Evolutionary conservation across 92 coral and sea anemone genomes (phyloP), one percentile per base, ranked within the genome.

Genomic region (Plumapathes pennacea): DNA sequence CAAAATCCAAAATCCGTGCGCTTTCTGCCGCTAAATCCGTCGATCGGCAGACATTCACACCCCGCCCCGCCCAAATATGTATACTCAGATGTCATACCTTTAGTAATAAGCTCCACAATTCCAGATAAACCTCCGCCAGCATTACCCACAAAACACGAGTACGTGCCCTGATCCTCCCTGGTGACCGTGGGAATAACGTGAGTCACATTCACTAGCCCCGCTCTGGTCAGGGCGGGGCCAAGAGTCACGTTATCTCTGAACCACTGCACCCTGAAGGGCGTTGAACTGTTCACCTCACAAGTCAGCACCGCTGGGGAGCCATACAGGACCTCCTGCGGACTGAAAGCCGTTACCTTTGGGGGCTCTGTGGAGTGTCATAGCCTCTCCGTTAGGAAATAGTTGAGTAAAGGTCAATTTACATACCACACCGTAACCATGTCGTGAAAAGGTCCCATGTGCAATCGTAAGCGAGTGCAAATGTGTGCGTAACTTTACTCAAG

Each of bases 91-190:
- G 18, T 11, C 50, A 32, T 69, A 82, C 96, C 96, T 77, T 87
- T 87, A 7, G 74, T 80, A 29, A 40, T 30, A 26, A 87, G 47
- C 26, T 53, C 56, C 18, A 86, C 83, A 4, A 39, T 24, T 1
- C 80, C 86, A 0, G 74, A 31, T 17, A 76, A 58, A 36, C 83
- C 64, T 0, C 96, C 96, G 11, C 96, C 96, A 32, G 45, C 83
- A 56, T 83, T 87, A 45, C 90, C 83, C 13, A 86, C 96, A 50
- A 52, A 77, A 37, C 96, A 87, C 18, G 81, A 59, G 72, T 87
- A 87, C 15, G 38, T 34, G 7, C 96, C 96, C 28, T 69, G 75
- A 41, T 76, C 60, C 29, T 39, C 50, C 32, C 32, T 38, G 13
- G 76, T 57, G 12, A 64, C 82, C 26, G 57, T 39, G 5, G 30